Evolutionary conservation across 2,113 vertebrate genomes (phyloP).

Genomic region (Alosa alosa): DNA sequence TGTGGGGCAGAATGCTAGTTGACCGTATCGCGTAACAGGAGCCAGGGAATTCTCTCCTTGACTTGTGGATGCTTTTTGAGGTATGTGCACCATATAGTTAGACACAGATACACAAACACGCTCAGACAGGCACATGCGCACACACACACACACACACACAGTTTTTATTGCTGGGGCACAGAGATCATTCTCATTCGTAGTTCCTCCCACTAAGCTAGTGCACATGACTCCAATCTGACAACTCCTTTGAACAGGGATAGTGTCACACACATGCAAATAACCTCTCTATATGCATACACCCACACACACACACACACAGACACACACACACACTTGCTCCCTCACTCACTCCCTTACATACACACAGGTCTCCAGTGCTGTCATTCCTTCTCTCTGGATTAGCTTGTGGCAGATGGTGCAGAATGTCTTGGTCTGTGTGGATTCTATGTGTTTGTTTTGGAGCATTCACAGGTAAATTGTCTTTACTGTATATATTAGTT

Average conservation of each 20-base stretch:
- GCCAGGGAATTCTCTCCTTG: neutral
- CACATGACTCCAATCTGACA: conserved; percentile 54
- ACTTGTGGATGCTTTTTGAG: conserved; percentile 16
- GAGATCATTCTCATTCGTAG: conserved; percentile 44
- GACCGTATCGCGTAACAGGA: neutral
- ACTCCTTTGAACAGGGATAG: conserved; percentile 53
- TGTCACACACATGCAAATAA: conserved; percentile 32
- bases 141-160: neutral
- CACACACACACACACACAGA: conserved; percentile 41
- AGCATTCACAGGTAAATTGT: conserved; percentile 63
- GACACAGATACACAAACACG: conserved; percentile 10
- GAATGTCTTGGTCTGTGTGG: conserved; percentile 61
- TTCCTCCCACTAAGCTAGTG: conserved; percentile 44
- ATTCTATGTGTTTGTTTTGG: conserved; percentile 58
- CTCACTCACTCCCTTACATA: conserved; percentile 34
- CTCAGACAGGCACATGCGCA: neutral
- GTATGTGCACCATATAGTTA: conserved; percentile 15
- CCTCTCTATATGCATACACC: conserved; percentile 45
- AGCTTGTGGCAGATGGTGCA: conserved; percentile 41
- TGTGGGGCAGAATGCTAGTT: neutral
- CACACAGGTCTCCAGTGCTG: conserved; percentile 45
- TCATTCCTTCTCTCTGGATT: conserved; percentile 51
- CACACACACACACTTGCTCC: conserved; percentile 47
- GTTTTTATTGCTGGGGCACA: conserved; percentile 48
- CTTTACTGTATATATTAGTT: neutral